Evolutionary conservation across 2,797 vertebrate species (phyloP), one percentile per base, ranked within the genome.

Genomic region (Iguana delicatissima): DNA sequence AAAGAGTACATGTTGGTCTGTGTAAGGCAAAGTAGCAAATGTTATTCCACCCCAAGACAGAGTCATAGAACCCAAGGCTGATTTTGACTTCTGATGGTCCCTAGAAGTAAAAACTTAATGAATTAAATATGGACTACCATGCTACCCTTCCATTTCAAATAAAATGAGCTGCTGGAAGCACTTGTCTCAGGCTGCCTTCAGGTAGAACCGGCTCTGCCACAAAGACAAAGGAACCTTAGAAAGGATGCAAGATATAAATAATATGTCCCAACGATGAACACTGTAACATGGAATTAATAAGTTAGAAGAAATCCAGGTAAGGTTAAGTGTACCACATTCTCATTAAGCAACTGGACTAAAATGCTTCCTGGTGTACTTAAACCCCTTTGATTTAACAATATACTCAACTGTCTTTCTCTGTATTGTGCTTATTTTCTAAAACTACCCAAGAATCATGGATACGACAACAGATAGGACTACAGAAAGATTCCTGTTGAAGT

Each of bases 401-500:
- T 18, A 7, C 38, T 83, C 46, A 12, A 35, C 13, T 12, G 52
- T 14, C 42, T 87, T 38, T 50, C 13, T 24, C 16, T 64, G 29
- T 29, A 38, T 62, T 76, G 42, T 46, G 42, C 4, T 59, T 86
- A 73, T 42, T 82, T 59, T 82, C 67, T 82, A 59, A 82, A 73
- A 82, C 55, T 59, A 42, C 35, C 57, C 35, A 83, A 77, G 74
- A 14, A 59, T 87, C 20, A 46, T 38, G 72, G 16, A 55, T 13
- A 46, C 42, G 4, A 86, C 55, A 50, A 8, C 1, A 46, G 8
- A 88, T 35, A 73, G 86, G 84, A 7, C 80, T 24, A 6, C 24
- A 73, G 83, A 91, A n/a, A 79, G 52, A 87, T 87, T 35, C 74
- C 76, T 92, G 42, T 16, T 83, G 46, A 87, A 76, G 8, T 92